Conservation (phyloP, 2,113 vertebrate genomes). For the Forbesichthys papilliferus region DNA sequence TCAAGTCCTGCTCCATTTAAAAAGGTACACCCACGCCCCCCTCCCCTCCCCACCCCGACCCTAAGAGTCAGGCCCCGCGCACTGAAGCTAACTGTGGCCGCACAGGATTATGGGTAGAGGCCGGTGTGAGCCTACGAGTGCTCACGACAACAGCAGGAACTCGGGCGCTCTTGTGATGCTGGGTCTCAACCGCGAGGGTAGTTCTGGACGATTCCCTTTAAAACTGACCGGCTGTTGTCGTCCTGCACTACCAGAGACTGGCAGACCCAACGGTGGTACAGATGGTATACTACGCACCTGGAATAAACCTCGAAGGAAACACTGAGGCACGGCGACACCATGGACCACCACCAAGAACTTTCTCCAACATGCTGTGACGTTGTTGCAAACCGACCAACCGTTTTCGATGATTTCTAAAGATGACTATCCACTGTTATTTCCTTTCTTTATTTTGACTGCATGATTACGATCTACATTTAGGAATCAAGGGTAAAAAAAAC, state of each 20-base stretch:
- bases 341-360: conserved; percentile 64
- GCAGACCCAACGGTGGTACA: conserved; percentile 50
- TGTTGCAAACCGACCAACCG: conserved; percentile 66
- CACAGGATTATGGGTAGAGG: too few relatives aligned
- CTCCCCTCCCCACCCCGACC: conserved; percentile 56
- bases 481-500: conserved; percentile 33
- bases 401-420: conserved; percentile 59
- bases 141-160: too few relatives aligned
- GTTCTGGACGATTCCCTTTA: too few relatives aligned
- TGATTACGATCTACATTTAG: conserved; percentile 62
- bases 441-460: conserved; percentile 63
- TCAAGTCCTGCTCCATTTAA: conserved; percentile 28
- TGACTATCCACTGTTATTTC: conserved; percentile 41
- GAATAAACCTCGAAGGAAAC: conserved; percentile 48
- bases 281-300: conserved; percentile 57
- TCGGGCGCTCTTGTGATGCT: too few relatives aligned
- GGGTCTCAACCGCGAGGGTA: too few relatives aligned
- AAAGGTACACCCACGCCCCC: too few relatives aligned
- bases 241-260: conserved; percentile 29
- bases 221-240: too few relatives aligned
- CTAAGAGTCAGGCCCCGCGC: not conserved
- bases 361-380: conserved; percentile 47
- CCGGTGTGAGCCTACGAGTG: too few relatives aligned
- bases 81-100: conserved; percentile 1
- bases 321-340: conserved; percentile 33